These are phyloP conservation scores for Heliconius melpomene DNA, from an alignment of 1,140 invertebrate species.

Conservation along the genomic window DNA sequence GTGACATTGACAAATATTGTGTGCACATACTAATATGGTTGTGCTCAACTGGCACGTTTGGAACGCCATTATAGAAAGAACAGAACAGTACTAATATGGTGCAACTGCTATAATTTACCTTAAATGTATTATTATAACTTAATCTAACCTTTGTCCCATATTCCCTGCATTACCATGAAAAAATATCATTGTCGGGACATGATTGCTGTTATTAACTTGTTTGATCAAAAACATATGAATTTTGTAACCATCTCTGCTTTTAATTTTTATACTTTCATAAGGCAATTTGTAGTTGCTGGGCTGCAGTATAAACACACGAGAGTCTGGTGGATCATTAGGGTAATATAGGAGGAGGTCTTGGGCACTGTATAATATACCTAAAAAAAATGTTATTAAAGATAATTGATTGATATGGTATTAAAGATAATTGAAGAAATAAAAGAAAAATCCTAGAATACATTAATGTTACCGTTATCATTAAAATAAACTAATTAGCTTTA, in stretches of 20 bases:
- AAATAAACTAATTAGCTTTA: background rate
- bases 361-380: constrained; percentile 91
- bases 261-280: constrained; percentile 91
- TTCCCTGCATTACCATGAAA: constrained; percentile 98
- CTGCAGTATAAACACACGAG: constrained; percentile 91
- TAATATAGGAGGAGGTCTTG: constrained; percentile 94
- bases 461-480: background rate
- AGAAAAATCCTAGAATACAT: background rate
- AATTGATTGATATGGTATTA: constrained; percentile 29
- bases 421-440: constrained; percentile 1
- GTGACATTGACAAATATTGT: too few species aligned
- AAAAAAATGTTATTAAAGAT: constrained; percentile 43
- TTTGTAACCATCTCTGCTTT: constrained; percentile 89
- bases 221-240: constrained; percentile 94
- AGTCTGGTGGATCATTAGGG: constrained; percentile 93
- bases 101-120: background rate
- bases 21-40: too few species aligned
- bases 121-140: background rate
- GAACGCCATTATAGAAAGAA: too few species aligned
- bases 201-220: constrained; percentile 85
- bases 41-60: too few species aligned
- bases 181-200: constrained; percentile 91
- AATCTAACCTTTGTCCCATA: constrained; percentile 92
- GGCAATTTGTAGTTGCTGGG: constrained; percentile 92
- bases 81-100: too few species aligned